These are phyloP conservation scores for Oceanodroma tethys DNA, from an alignment of 2,113 vertebrate genomes.

Conservation along the genomic window DNA sequence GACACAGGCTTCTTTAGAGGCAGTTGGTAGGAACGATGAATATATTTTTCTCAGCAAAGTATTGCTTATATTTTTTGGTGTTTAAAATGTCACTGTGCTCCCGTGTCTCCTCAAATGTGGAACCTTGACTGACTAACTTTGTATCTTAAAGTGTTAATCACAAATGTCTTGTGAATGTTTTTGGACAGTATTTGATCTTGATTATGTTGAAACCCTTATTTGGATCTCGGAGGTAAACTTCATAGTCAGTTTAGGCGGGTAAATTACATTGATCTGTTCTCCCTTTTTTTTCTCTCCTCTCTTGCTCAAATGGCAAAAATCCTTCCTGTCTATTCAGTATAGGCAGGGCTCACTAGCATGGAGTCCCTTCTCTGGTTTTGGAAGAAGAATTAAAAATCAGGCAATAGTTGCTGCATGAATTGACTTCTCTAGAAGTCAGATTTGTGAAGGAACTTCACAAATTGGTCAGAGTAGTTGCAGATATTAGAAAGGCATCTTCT, in stretches of 20 bases:
- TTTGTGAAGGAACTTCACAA: neutral
- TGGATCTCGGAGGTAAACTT: neutral
- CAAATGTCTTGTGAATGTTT: neutral
- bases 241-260: neutral
- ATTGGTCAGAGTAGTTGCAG: neutral
- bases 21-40: neutral
- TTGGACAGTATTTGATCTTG: neutral
- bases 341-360: neutral
- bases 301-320: neutral
- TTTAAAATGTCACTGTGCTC: neutral
- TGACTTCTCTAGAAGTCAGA: neutral
- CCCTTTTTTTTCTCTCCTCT: neutral
- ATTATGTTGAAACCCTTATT: neutral
- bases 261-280: neutral
- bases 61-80: neutral
- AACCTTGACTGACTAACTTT: neutral
- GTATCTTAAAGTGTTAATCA: neutral
- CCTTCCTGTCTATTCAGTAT: neutral
- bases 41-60: neutral
- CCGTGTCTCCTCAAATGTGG: neutral
- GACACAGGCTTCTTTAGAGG: neutral
- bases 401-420: neutral
- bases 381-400: neutral
- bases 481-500: neutral
- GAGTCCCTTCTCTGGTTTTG: neutral